Conservation (phyloP, 1,140 invertebrate genomes). For the Venturia canescens region DNA sequence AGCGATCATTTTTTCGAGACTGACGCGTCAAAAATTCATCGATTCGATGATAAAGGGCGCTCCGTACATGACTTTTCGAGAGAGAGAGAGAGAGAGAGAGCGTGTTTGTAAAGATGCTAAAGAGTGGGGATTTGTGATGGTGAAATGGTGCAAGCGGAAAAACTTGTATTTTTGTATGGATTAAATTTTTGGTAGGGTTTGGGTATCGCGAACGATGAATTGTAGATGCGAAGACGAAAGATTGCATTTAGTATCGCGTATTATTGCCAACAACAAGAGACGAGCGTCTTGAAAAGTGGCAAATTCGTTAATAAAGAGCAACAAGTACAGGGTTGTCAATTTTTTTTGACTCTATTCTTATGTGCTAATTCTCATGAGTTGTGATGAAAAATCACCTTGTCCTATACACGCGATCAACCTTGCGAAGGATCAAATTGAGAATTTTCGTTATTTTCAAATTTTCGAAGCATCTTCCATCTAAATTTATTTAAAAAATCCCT, state of each 20-base stretch:
- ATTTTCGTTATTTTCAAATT: too few species aligned
- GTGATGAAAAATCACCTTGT: too few species aligned
- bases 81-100: background rate
- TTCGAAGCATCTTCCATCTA: too few species aligned
- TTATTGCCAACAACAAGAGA: constrained; percentile 31
- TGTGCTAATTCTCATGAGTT: too few species aligned
- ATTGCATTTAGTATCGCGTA: constrained; percentile 35
- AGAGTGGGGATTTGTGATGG: background rate
- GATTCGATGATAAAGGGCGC: constrained; percentile 1
- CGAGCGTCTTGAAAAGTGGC: background rate
- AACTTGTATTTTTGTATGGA: constrained; percentile 55
- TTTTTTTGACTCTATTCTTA: too few species aligned
- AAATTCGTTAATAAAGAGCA: background rate
- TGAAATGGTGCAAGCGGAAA: background rate
- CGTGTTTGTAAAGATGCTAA: background rate
- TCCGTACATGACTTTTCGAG: background rate
- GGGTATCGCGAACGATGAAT: constrained; percentile 34
- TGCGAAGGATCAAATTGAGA: too few species aligned
- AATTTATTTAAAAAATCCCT: too few species aligned
- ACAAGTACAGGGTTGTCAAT: too few species aligned
- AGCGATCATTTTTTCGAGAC: constrained; percentile 24
- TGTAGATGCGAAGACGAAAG: constrained; percentile 22
- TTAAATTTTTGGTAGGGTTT: constrained; percentile 47
- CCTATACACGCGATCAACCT: too few species aligned
- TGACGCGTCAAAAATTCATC: constrained; percentile 23